phyloP scores from a whole-genome alignment of 1,140 invertebrate species.

The Scaptodrosophila lebanonensis region DNA sequence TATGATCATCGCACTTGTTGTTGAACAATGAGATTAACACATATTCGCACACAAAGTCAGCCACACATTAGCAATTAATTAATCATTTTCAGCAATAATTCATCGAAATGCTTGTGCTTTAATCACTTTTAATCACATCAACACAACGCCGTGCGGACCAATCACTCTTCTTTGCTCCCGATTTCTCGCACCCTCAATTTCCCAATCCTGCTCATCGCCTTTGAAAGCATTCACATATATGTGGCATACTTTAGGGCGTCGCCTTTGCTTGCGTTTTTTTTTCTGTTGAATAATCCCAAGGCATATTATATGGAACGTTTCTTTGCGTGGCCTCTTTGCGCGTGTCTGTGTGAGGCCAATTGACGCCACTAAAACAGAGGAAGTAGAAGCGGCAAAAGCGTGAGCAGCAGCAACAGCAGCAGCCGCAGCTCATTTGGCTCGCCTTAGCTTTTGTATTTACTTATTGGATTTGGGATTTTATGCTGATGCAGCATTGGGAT shows the following conservation, averaged over 20 bases:
- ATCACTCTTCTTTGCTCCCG: background rate
- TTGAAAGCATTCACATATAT: conserved; percentile 14
- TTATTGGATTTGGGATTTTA: conserved; percentile 71
- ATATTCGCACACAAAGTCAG: background rate
- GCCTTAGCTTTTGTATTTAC: conserved; percentile 46
- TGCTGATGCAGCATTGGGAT: conserved; percentile 61
- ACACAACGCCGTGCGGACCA: too few species aligned
- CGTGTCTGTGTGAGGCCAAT: background rate
- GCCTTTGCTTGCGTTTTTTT: too few species aligned
- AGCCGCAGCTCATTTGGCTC: conserved; percentile 22
- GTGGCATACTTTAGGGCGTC: conserved; percentile 19
- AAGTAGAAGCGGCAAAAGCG: too few species aligned
- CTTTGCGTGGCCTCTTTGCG: background rate
- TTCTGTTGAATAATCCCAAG: conserved; percentile 34
- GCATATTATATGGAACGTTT: conserved; percentile 51
- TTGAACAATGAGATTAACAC: background rate
- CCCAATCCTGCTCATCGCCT: too few species aligned
- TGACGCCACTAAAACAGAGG: too few species aligned
- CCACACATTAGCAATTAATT: conserved; percentile 36
- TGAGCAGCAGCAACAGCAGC: conserved; percentile 19
- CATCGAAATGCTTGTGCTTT: conserved; percentile 43
- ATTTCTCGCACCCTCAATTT: conserved; percentile 4
- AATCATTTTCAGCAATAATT: conserved; percentile 44
- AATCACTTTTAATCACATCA: conserved; percentile 58
- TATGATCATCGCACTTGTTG: background rate